A percentile compares a stretch with the other conserved stretches of the same genome.
Evolutionary conservation across 2,113 vertebrate species (phyloP).

Genomic region (Ochotona princeps): DNA sequence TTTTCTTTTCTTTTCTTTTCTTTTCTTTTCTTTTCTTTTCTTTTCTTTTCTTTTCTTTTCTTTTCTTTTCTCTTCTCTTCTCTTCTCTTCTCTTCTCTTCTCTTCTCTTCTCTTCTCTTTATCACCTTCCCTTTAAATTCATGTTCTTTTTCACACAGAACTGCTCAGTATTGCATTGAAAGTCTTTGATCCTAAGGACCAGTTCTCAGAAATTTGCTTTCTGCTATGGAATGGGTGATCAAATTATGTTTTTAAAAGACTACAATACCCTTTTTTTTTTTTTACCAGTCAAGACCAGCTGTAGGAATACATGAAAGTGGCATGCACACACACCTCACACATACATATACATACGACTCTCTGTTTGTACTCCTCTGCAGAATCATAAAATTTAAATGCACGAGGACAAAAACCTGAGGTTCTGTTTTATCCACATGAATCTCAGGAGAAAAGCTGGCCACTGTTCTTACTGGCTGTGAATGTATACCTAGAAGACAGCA

Average conservation of each 20-base stretch:
- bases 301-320: neutral
- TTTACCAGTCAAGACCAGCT: neutral
- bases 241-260: constrained; percentile 25
- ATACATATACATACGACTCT: neutral
- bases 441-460: neutral
- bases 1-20: too few relatives aligned
- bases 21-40: too few relatives aligned
- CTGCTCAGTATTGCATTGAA: neutral
- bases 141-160: neutral
- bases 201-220: neutral
- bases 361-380: neutral
- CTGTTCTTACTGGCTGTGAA: neutral
- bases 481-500: neutral
- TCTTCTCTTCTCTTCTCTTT: neutral
- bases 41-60: too few relatives aligned
- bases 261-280: neutral
- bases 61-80: too few relatives aligned
- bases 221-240: neutral
- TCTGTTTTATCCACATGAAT: neutral
- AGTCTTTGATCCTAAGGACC: neutral
- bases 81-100: too few relatives aligned
- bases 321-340: neutral
- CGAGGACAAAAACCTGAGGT: neutral
- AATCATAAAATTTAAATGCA: neutral
- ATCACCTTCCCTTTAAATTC: neutral